Percentiles rank a stretch among this genome's conserved stretches.
Evolutionary conservation across 2,797 vertebrate species (phyloP).

Genomic region (Hafferia zeledoni): DNA sequence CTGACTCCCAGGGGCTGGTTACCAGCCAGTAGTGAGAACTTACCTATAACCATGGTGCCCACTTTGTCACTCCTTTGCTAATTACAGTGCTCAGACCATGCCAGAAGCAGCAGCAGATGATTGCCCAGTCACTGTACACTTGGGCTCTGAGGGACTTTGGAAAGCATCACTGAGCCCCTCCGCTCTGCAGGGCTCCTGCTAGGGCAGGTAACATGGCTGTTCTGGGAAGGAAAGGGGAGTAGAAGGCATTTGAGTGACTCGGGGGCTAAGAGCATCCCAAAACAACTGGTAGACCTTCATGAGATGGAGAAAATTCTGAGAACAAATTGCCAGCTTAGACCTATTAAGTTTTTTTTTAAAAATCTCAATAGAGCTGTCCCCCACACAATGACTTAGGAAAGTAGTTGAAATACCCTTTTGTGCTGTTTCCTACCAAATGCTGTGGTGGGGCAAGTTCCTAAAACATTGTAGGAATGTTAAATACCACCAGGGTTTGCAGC

Average conservation of each 20-base stretch:
- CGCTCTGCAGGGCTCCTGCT: background rate
- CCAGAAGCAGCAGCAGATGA: background rate
- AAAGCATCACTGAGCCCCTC: background rate
- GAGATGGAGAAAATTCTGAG: background rate
- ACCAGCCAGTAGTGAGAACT: background rate
- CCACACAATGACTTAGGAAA: background rate
- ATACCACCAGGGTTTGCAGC: background rate
- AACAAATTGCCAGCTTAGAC: background rate
- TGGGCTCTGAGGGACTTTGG: fast-evolving
- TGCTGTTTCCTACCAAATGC: background rate
- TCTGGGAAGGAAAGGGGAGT: background rate
- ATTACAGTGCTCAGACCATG: background rate
- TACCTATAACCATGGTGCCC: background rate
- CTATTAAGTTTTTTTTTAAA: background rate
- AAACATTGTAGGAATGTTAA: background rate
- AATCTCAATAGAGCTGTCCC: background rate
- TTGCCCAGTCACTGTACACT: fast-evolving
- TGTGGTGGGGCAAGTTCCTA: background rate
- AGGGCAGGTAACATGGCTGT: background rate
- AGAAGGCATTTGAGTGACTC: background rate
- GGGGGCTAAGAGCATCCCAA: background rate
- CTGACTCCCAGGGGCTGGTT: background rate
- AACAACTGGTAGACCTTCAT: background rate
- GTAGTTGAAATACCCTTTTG: background rate
- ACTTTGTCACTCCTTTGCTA: background rate